Percentiles rank a stretch among this genome's conserved stretches.
Evolutionary conservation across 2,888 invertebrate genomes (phyloP).

Genomic region (Smittia aterrima): DNA sequence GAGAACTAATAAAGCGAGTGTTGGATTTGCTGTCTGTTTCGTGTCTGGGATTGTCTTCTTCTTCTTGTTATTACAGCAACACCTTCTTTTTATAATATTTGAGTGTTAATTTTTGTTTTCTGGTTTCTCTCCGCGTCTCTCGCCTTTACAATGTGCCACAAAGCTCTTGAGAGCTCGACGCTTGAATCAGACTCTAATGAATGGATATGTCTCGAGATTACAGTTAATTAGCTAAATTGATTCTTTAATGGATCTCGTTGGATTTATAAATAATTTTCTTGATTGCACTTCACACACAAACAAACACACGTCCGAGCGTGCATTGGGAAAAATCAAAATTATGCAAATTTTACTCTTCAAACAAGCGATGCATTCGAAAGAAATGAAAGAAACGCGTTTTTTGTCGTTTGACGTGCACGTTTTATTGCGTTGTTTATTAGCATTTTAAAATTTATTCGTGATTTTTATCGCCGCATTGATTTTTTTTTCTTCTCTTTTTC

Average conservation of each 20-base stretch:
- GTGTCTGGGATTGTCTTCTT: constrained; percentile 30
- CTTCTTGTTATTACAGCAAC: constrained; percentile 30
- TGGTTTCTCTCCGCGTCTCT: not conserved
- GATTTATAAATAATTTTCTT: not conserved
- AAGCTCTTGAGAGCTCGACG: not conserved
- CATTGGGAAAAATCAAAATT: not conserved
- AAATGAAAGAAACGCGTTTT: not conserved
- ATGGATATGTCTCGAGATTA: not conserved
- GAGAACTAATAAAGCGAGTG: constrained; percentile 20
- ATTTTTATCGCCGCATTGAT: constrained; percentile 37
- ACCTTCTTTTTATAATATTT: constrained; percentile 30
- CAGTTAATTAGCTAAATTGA: constrained; percentile 34
- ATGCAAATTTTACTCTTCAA: not conserved
- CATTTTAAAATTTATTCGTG: constrained; percentile 36
- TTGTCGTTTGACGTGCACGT: constrained; percentile 34
- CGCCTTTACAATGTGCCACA: not conserved
- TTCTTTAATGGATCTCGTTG: constrained; percentile 16
- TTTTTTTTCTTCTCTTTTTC: not conserved
- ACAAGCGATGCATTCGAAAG: not conserved
- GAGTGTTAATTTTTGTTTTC: constrained; percentile 34
- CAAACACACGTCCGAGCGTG: not conserved
- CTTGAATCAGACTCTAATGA: not conserved
- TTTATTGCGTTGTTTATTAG: constrained; percentile 39
- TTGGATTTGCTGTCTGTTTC: constrained; percentile 38
- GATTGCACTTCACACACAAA: not conserved